Conservation (phyloP, 64 coral and sea anemone species). For the Dendronephthya gigantea region DNA sequence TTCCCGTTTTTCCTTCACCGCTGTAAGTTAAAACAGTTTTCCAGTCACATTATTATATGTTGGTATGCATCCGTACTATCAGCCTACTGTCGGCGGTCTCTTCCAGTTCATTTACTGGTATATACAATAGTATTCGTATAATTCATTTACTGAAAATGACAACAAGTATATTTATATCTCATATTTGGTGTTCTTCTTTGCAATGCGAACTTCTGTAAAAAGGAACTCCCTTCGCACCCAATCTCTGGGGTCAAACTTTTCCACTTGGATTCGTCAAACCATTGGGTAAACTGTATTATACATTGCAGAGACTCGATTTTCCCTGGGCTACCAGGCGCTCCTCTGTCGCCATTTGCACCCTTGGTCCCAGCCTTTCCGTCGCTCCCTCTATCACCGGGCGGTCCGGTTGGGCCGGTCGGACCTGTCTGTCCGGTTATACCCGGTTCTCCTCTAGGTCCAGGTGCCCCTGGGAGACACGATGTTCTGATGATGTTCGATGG, state of each 20-base stretch:
- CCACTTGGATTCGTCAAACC: constrained; percentile 3
- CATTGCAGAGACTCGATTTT: neutral
- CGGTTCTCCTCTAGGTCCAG: neutral
- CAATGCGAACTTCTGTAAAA: neutral
- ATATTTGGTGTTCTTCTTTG: neutral
- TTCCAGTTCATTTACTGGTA: neutral
- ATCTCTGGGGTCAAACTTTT: constrained; percentile 5
- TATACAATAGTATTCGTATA: too few relatives aligned
- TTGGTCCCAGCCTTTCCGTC: neutral
- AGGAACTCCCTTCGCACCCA: neutral
- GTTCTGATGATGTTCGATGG: neutral
- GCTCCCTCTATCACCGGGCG: neutral
- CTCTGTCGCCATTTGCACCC: neutral
- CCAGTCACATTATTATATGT: too few relatives aligned
- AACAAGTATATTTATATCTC: constrained; percentile 11
- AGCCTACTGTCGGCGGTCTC: neutral
- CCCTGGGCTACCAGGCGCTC: neutral
- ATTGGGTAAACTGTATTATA: neutral
- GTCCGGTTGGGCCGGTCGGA: neutral
- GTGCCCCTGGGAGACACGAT: neutral
- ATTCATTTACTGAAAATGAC: neutral
- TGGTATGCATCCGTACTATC: too few relatives aligned
- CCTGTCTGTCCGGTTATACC: neutral
- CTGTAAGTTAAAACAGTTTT: too few relatives aligned
- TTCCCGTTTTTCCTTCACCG: too few relatives aligned